Percentiles rank a stretch among this genome's conserved stretches.
Conservation (phyloP, 2,113 vertebrate species). For the Sturnus vulgaris region DNA sequence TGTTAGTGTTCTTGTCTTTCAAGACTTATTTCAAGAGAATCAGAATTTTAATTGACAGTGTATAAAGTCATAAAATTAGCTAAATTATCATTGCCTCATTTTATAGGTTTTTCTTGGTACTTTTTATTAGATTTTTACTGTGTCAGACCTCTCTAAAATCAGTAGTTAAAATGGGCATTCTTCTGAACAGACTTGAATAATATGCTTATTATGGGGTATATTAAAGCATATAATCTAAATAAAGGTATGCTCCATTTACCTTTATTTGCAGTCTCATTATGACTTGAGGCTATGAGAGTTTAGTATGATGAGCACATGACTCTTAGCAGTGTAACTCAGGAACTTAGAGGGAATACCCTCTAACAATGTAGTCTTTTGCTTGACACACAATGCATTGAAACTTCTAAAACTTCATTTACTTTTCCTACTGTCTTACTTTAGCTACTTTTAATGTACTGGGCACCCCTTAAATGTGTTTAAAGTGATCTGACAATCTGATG, state of each 20-base stretch:
- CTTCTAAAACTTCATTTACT: background rate
- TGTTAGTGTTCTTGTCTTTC: background rate
- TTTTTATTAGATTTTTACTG: background rate
- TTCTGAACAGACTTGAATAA: conserved; percentile 23
- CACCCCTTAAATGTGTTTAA: background rate
- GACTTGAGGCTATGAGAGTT: background rate
- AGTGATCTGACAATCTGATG: background rate
- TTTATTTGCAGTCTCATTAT: background rate
- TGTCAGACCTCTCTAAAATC: background rate
- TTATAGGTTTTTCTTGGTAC: background rate
- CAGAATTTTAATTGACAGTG: background rate
- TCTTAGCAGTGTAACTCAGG: background rate
- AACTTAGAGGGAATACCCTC: background rate
- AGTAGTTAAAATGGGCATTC: background rate
- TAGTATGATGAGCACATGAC: background rate
- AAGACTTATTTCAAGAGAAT: background rate
- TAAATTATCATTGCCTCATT: background rate
- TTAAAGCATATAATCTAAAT: conserved; percentile 48
- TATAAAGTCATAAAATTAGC: background rate
- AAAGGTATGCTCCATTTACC: conserved; percentile 36
- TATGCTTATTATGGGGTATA: conserved; percentile 16
- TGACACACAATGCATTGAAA: background rate
- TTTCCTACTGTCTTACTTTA: background rate
- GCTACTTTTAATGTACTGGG: background rate
- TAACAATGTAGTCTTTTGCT: background rate